A percentile compares a stretch with the other conserved stretches of the same genome.
These are phyloP conservation scores for Callospermophilus lateralis DNA, from an alignment of 2,113 vertebrate species.

Conservation along the genomic window DNA sequence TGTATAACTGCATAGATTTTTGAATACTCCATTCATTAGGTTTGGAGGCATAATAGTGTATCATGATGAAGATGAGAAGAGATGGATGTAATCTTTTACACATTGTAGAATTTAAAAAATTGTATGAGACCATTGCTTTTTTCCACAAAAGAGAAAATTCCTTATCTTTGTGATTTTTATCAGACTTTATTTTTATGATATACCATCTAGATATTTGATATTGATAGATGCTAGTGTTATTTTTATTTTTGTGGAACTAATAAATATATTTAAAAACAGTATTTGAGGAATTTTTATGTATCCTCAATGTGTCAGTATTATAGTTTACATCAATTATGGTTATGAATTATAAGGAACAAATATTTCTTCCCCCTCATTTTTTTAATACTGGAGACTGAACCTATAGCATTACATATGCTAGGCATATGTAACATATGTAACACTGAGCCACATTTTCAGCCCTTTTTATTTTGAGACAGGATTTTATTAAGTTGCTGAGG, in stretches of 20 bases:
- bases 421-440: no score
- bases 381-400: no score
- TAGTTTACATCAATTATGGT: not conserved
- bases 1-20: not conserved
- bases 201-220: conserved; percentile 13
- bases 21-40: not conserved
- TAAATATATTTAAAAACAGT: conserved; percentile 40
- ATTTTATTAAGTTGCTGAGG: no score
- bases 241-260: conserved; percentile 58
- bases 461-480: no score
- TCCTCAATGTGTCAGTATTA: not conserved
- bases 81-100: conserved; percentile 9
- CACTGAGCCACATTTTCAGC: no score
- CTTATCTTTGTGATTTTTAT: conserved; percentile 46
- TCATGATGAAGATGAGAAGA: not conserved
- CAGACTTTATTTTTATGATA: conserved; percentile 55
- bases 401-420: no score
- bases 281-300: conserved; percentile 52
- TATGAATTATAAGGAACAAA: conserved; percentile 48
- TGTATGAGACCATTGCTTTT: conserved; percentile 15
- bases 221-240: conserved; percentile 43
- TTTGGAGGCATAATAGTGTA: not conserved
- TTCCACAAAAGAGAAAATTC: conserved; percentile 25
- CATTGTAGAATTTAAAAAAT: not conserved
- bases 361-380: no score